These are phyloP conservation scores for Rhyzopertha dominica DNA, from an alignment of 1,140 invertebrate genomes.

Conservation along the genomic window DNA sequence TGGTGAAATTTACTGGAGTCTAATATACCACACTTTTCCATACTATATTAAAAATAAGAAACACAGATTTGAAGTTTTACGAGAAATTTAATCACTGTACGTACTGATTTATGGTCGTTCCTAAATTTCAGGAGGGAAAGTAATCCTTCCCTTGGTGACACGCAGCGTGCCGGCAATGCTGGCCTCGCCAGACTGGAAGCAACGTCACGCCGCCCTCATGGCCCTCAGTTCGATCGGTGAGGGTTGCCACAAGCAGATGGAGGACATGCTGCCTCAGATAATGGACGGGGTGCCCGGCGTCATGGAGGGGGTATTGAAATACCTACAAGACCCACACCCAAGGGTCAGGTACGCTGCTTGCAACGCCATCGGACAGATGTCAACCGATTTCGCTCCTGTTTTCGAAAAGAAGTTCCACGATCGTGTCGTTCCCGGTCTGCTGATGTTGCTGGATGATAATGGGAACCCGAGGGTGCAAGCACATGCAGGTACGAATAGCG, in stretches of 20 bases:
- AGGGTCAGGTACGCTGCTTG: constrained; percentile 94
- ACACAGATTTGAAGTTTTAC: too few relatives aligned
- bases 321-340: constrained; percentile 64
- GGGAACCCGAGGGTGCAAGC: constrained; percentile 91
- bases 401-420: constrained; percentile 98
- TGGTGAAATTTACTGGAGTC: too few relatives aligned
- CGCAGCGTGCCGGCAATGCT: constrained; percentile 84
- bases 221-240: constrained; percentile 97
- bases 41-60: too few relatives aligned
- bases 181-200: constrained; percentile 74
- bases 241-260: constrained; percentile 98
- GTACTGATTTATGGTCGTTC: too few relatives aligned
- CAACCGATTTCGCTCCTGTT: constrained; percentile 93
- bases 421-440: constrained; percentile 84
- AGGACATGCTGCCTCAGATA: constrained; percentile 83
- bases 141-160: constrained; percentile 85
- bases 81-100: too few relatives aligned
- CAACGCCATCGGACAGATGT: constrained; percentile 99
- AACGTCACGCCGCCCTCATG: constrained; percentile 94
- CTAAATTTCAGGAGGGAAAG: constrained; percentile 65
- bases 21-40: too few relatives aligned
- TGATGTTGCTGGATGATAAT: constrained; percentile 88
- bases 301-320: constrained; percentile 52
- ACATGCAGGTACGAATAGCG: constrained; percentile 74
- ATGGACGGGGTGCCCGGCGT: constrained; percentile 86